Conservation (phyloP, 2,113 vertebrate species). For the Amia ocellicauda region DNA sequence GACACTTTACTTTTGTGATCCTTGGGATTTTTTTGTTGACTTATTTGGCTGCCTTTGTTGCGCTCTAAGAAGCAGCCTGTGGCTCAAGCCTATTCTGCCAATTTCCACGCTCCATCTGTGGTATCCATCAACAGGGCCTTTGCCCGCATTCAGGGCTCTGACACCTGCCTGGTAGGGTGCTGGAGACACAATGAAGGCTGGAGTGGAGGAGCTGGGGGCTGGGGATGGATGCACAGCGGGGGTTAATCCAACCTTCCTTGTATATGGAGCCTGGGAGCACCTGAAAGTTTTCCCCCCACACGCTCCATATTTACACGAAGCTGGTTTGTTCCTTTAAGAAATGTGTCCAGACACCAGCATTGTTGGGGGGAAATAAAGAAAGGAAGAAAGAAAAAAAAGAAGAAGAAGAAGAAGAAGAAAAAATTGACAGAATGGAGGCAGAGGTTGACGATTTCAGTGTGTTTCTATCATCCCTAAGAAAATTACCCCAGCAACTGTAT, state of each 20-base stretch:
- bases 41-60: constrained; percentile 94
- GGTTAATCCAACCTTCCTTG: constrained; percentile 79
- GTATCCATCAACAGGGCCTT: constrained; percentile 92
- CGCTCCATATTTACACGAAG: background rate
- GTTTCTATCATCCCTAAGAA: no score
- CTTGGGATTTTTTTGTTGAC: constrained; percentile 81
- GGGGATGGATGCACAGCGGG: constrained; percentile 77
- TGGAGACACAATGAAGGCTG: constrained; percentile 81
- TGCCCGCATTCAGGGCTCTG: constrained; percentile 84
- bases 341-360: constrained; percentile 30
- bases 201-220: constrained; percentile 70
- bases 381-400: constrained; percentile 11
- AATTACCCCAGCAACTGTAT: no score
- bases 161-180: constrained; percentile 94
- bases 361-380: constrained; percentile 13
- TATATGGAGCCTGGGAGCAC: constrained; percentile 71
- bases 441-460: no score
- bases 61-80: constrained; percentile 80
- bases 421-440: background rate
- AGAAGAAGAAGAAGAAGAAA: constrained; percentile 5
- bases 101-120: constrained; percentile 99
- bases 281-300: constrained; percentile 62
- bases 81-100: constrained; percentile 89
- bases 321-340: no score
- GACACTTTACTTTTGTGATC: constrained; percentile 96